Base-by-base conservation (phyloP, 2,797 vertebrate genomes). In the Calcarius lapponicus region DNA sequence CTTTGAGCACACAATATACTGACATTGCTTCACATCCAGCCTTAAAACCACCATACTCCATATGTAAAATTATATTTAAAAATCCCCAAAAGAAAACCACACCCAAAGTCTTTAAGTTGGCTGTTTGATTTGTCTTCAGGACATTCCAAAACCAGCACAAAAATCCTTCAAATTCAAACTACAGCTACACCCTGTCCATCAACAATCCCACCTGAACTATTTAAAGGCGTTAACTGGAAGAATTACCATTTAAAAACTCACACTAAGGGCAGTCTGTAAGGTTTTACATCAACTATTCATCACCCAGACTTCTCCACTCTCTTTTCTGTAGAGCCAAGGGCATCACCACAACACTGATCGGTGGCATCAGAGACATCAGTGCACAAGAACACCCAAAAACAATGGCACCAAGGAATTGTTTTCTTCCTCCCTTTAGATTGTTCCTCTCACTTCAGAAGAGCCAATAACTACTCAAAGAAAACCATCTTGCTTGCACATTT, bases 11-110 rank as follows among this genome's bases (percentile, higher is more conserved):
- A 19, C n/a, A 57, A 47, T 5, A 12, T 5, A 48, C 3, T 29
- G 26, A 81, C 11, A 36, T 5, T 9, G 18, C n/a, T 69, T n/a
- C 29, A 40, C 3, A n/a, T 11, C 11, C 17, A 16, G 11, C 34
- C 47, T 54, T 54, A 57, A 45, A 64, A 56, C 1, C 19, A 36
- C 8, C 45, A 20, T 3, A 32, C 1, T 11, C 32, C 28, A 0
- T 2, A 11, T 2, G 10, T 17, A 50, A 87, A 34, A 45, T 10
- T 17, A 10, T 1, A 51, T 1, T 0, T 7, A 36, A 65, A 53
- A 53, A 36, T 19, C 6, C 3, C 31, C 18, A 11, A 7, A 38
- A 56, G 2, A 47, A 42, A 57, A 74, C 7, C 3, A 73, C 1
- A 56, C 1, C 29, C 9, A 0, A 43, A 36, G 14, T 53, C 36